Base-by-base conservation (phyloP, 2,888 invertebrate genomes). In the Caenorhabditis angaria region DNA sequence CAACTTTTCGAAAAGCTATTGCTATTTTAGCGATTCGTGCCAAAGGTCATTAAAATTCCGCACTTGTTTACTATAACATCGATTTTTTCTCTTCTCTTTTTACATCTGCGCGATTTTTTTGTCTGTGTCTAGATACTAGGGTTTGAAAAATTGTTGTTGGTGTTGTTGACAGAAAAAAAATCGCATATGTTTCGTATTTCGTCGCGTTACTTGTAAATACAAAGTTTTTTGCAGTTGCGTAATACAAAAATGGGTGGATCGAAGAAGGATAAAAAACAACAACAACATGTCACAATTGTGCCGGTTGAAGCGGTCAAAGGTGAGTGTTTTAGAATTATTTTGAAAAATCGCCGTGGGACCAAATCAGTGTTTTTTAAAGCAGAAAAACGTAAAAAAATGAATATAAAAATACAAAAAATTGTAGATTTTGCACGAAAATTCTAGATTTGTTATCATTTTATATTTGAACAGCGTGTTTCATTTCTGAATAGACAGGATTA, bases 261-360 rank as follows among this genome's bases (percentile, higher is more conserved):
- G 24, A 48, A 51, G 25, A 72, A 61, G 61, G 61, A 61, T 20
- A 32, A 47, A 12, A 68, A 61, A 54, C 58, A 58, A 58, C 66
- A 71, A 24, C 72, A 72, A 61, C 72, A 72, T 54, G 72, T 72
- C 32, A 72, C 72, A 22, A 72, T 72, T 55, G 64, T 72, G 8
- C 72, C 72, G 12, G 72, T 72, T n/a, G 72, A 72, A 29, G 48
- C 64, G 2, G 63, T 71, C 5, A 72, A 67, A 65, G 67, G 72
- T 67, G 28, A n/a, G n/a, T n/a, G n/a, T n/a, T n/a, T n/a, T n/a
- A n/a, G n/a, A n/a, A n/a, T n/a, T n/a, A n/a, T n/a, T n/a, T n/a
- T n/a, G n/a, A n/a, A n/a, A n/a, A n/a, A n/a, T n/a, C n/a, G n/a
- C n/a, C n/a, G n/a, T n/a, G n/a, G n/a, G n/a, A n/a, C n/a, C n/a